Percentiles rank a stretch among this genome's conserved stretches.
phyloP scores from a whole-genome alignment of 2,888 invertebrate species.

The Plebejus melissa region DNA sequence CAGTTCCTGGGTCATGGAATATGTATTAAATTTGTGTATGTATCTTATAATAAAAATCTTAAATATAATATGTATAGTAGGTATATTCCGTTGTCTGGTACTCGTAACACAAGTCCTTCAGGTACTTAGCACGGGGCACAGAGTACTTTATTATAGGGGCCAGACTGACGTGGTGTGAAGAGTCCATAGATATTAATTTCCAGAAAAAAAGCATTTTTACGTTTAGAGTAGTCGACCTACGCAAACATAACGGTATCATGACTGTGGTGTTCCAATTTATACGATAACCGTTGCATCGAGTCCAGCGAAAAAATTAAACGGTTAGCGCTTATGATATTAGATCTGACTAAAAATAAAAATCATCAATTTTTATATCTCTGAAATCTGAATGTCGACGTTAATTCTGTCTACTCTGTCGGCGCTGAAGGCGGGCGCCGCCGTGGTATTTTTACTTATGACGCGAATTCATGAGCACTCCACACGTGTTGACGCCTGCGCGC shows the following conservation, averaged over 20 bases:
- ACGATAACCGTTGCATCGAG: background rate
- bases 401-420: no score
- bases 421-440: conserved; percentile 49
- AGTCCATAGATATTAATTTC: background rate
- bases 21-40: no score
- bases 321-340: conserved; percentile 3
- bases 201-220: background rate
- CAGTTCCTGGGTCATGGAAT: no score
- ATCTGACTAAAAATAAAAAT: conserved; percentile 26
- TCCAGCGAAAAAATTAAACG: background rate
- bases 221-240: background rate
- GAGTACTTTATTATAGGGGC: no score
- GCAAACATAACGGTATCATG: background rate
- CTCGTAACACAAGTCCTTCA: no score
- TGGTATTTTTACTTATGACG: conserved; percentile 58
- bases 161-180: no score
- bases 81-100: no score
- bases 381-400: conserved; percentile 35
- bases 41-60: no score
- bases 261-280: background rate
- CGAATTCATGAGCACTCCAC: conserved; percentile 38
- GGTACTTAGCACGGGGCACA: no score
- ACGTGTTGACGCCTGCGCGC: conserved; percentile 40
- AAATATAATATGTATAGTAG: no score
- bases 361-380: conserved; percentile 28